Base-by-base conservation (phyloP, 2,888 invertebrate species). In the Himalopsyche anomala region DNA sequence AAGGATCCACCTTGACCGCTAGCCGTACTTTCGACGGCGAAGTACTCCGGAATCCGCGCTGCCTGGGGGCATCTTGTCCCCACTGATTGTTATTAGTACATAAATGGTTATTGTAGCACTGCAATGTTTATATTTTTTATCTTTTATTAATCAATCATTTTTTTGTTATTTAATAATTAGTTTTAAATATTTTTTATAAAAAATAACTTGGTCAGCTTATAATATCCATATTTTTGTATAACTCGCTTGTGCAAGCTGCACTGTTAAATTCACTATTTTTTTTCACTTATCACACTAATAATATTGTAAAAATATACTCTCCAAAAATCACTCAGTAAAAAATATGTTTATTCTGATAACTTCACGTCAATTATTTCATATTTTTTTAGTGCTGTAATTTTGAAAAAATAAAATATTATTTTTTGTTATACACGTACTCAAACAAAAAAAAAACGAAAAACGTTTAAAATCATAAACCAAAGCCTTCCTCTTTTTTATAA, bases 1-100 rank as follows among this genome's bases (percentile, higher is more conserved):
- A 88, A 38, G 87, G 88, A 87, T 88, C 88, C 88, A 87, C 83
- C 55, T 81, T 84, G 80, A 45, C 82, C 74, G 74, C 74, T 82
- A 62, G 17, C n/a, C 28, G n/a, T 45, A 74, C 74, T 74, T 74
- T 74, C 74, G 36, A 4, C 74, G 74, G 38, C 74, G 74, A 74
- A 74, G 36, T 36, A 74, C 36, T 6, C 74, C 74, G 74, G 11
- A 15, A 36, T n/a, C 80, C 17, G 80, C 80, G 19, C 45, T n/a
- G 19, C 51, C 45, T 12, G 80, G 80, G 51, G 80, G 28, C 80
- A 80, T 80, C 15, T 80, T 51, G 45, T 45, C 80, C 80, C 74
- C 51, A 51, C 51, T 45, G 80, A 80, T 42, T 80, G 38, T 28
- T 36, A 51, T 36, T 80, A 45, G 42, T 42, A 11, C 80, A 80